Conservation (phyloP, 1,140 invertebrate genomes). For the Drosophila ogumai region DNA sequence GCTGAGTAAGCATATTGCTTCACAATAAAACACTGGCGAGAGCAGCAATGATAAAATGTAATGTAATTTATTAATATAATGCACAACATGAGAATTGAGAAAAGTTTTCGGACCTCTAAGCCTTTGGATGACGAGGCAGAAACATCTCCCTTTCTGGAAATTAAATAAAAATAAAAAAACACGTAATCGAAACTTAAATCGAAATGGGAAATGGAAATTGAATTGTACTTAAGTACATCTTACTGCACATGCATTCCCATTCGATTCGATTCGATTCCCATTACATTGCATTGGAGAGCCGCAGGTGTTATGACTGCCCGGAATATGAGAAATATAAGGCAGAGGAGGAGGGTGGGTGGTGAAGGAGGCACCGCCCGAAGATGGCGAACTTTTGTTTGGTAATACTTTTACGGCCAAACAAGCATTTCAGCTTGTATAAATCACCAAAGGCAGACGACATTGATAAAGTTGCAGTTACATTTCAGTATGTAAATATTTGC, state of each 20-base stretch:
- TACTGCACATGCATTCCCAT: constrained; percentile 29
- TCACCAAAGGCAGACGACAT: constrained; percentile 82
- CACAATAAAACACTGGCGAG: constrained; percentile 69
- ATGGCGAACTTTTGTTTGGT: constrained; percentile 57
- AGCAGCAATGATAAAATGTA: constrained; percentile 70
- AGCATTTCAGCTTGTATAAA: constrained; percentile 72
- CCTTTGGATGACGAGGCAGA: constrained; percentile 58
- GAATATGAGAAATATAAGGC: constrained; percentile 42
- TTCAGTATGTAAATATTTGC: constrained; percentile 82
- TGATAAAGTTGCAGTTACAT: constrained; percentile 83
- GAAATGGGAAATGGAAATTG: constrained; percentile 49
- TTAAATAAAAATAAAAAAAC: constrained; percentile 45
- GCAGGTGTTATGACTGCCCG: constrained; percentile 70
- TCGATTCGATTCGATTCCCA: constrained; percentile 6
- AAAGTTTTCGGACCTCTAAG: constrained; percentile 32
- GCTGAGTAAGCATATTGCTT: constrained; percentile 82
- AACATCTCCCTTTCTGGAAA: constrained; percentile 32
- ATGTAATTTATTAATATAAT: constrained; percentile 82
- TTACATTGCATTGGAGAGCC: constrained; percentile 40
- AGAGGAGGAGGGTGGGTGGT: neutral
- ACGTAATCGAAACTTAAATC: constrained; percentile 56
- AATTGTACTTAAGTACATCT: constrained; percentile 35
- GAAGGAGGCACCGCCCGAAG: constrained; percentile 4
- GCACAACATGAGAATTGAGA: constrained; percentile 44
- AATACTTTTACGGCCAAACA: constrained; percentile 73